Percentiles rank a stretch among this genome's conserved stretches.
Conservation (phyloP, 1,140 invertebrate genomes). For the Ctenoplectra terminalis region DNA sequence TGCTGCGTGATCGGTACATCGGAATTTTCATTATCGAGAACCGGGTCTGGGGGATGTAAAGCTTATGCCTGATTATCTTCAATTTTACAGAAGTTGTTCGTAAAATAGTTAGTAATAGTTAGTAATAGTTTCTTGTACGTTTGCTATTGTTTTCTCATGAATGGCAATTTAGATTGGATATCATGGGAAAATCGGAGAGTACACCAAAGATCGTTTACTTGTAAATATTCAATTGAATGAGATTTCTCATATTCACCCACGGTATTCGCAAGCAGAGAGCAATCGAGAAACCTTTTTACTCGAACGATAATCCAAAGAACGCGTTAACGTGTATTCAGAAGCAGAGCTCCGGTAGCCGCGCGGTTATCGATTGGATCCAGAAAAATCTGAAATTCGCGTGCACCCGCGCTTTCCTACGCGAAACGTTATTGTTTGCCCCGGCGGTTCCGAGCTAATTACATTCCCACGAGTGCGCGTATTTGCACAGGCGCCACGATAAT, state of each 20-base stretch:
- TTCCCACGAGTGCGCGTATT: slow-evolving; percentile 52
- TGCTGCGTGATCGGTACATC: not conserved
- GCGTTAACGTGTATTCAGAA: not conserved
- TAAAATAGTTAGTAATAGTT: too few relatives aligned
- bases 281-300: too few relatives aligned
- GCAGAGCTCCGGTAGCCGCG: not conserved
- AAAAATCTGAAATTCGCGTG: slow-evolving; percentile 43
- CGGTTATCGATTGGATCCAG: not conserved
- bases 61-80: too few relatives aligned
- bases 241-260: too few relatives aligned
- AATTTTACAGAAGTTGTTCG: too few relatives aligned
- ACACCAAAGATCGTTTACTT: not conserved
- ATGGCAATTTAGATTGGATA: not conserved
- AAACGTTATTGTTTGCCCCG: slow-evolving; percentile 41
- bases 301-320: not conserved
- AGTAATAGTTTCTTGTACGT: too few relatives aligned
- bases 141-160: not conserved
- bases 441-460: slow-evolving; percentile 46
- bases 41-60: too few relatives aligned
- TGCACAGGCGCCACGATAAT: slow-evolving; percentile 60
- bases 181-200: not conserved
- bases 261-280: not conserved
- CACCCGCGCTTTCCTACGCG: slow-evolving; percentile 16
- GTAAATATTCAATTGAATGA: too few relatives aligned
- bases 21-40: too few relatives aligned